Base-by-base conservation (phyloP, 2,797 vertebrate genomes). In the Ptychobarbus kaznakovi region DNA sequence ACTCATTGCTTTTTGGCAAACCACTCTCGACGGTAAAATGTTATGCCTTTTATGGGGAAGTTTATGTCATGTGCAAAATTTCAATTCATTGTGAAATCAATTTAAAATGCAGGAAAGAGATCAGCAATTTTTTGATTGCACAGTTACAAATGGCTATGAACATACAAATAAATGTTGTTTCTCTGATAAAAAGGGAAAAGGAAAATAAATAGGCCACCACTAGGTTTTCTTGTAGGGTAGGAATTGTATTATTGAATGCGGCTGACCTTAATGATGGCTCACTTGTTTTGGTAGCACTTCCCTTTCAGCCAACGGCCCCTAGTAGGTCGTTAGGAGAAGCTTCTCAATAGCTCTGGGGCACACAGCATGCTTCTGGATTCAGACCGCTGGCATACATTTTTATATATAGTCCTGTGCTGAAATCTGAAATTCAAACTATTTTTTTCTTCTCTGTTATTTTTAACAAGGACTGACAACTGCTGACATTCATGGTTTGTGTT, bases 221-320 rank as follows among this genome's bases (percentile, higher is more conserved):
- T 68, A 18, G 35, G 74, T 69, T 65, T 44, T 81, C 80, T 77
- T 65, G 63, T 63, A 51, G 72, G 44, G 61, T 35, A 58, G 40
- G 58, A 63, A 63, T 74, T 80, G 77, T 74, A 74, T 78, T 78
- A 42, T 78, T 84, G 58, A 53, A 22, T 6, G 46, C n/a, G 4
- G 15, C 63, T 83, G 81, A 78, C 86, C 86, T 78, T 86, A 86
- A 86, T 86, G 81, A 83, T 73, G 79, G 81, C 86, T 83, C 74
- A 49, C 81, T 79, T 79, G 86, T 88, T 83, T 83, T 73, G 81
- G 70, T 72, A 79, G 73, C 66, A 46, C 72, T 63, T 81, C 56
- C 35, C 69, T 75, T 69, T 61, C 70, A 84, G 84, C 76, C 56
- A 66, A 22, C 40, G 11, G 82, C 84, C 44, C 56, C 77, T 51